Evolutionary conservation across 1,140 invertebrate species (phyloP).

Genomic region (Pomacea maculata): DNA sequence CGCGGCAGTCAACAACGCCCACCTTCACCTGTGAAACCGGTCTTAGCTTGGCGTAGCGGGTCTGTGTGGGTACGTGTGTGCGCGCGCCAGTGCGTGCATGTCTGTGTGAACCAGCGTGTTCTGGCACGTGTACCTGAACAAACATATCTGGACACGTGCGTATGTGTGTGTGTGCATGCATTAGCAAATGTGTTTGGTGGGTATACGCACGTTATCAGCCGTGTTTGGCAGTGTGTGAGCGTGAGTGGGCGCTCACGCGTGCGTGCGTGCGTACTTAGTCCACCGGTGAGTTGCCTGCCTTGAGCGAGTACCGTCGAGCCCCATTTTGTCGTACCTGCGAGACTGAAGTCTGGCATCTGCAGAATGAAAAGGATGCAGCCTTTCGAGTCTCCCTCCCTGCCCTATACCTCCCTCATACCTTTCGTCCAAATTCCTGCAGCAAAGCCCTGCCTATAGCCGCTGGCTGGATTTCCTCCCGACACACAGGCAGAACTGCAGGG

Average conservation of each 20-base stretch:
- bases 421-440: no score
- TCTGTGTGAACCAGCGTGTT: not conserved
- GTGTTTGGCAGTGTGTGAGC: not conserved
- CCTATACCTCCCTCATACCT: no score
- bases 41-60: not conserved
- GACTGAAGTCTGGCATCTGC: not conserved
- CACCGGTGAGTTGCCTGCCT: not conserved
- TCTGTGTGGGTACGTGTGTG: not conserved
- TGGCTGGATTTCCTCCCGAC: no score
- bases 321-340: not conserved
- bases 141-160: not conserved
- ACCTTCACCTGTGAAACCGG: no score
- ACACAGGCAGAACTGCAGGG: no score
- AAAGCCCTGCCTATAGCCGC: no score
- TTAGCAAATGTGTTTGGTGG: not conserved
- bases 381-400: not conserved
- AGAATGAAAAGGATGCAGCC: not conserved
- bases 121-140: not conserved
- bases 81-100: not conserved
- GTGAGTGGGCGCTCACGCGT: not conserved
- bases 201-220: no score
- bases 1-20: no score
- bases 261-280: not conserved
- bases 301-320: not conserved
- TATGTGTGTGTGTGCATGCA: not conserved